Evolutionary conservation across 2,888 invertebrate genomes (phyloP).

Genomic region (Cordilura impudica): DNA sequence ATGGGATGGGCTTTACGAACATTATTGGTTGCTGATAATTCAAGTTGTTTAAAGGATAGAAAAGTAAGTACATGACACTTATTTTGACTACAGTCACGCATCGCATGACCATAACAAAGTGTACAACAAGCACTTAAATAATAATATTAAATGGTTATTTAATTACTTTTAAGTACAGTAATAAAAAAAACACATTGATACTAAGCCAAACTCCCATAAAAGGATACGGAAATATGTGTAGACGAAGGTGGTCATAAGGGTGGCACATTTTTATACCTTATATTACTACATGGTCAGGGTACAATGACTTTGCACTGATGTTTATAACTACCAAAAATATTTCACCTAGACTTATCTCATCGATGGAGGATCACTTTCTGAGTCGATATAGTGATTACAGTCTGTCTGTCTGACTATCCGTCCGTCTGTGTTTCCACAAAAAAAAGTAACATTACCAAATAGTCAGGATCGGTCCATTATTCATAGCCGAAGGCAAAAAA

Average conservation of each 20-base stretch:
- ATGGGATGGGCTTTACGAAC: slow-evolving; percentile 85
- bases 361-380: no score
- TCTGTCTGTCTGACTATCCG: no score
- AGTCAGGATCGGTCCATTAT: no score
- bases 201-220: not conserved
- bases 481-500: no score
- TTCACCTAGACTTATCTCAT: no score
- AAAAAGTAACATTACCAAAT: no score
- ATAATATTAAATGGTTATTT: slow-evolving; percentile 42
- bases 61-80: slow-evolving; percentile 77
- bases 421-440: no score
- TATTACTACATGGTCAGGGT: no score
- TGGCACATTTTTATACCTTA: not conserved
- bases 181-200: slow-evolving; percentile 42
- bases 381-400: no score
- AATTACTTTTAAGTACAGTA: slow-evolving; percentile 40
- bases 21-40: slow-evolving; percentile 82
- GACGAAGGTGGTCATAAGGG: not conserved
- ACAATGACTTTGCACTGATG: no score
- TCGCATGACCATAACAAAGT: not conserved
- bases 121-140: not conserved
- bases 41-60: slow-evolving; percentile 82
- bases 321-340: no score
- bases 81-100: not conserved
- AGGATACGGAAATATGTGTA: no score